Evolutionary conservation across 2,888 invertebrate genomes (phyloP).

Genomic region (Eupeodes luniger): DNA sequence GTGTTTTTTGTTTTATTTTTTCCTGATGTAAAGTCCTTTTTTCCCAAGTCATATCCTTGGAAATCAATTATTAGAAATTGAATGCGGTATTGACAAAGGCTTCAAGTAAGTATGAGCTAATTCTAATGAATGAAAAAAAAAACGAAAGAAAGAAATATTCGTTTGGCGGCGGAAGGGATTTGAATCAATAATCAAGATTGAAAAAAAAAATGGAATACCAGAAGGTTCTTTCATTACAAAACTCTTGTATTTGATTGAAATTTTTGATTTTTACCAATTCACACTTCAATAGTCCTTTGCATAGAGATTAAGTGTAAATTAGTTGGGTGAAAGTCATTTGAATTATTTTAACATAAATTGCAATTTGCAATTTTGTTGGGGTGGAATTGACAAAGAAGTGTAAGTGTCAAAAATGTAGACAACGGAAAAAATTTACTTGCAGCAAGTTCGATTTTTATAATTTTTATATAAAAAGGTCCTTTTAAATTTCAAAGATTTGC

Average conservation of each 20-base stretch:
- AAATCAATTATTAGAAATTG: slow-evolving; percentile 51
- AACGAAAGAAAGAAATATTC: background rate
- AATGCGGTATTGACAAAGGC: slow-evolving; percentile 21
- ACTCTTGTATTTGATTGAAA: background rate
- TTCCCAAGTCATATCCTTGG: slow-evolving; percentile 19
- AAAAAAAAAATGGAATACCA: background rate
- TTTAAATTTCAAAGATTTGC: no score
- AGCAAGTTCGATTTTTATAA: no score
- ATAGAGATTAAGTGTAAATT: no score
- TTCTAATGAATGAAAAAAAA: background rate
- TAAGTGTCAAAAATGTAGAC: no score
- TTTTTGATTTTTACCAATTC: no score
- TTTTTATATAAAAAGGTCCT: no score
- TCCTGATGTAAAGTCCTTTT: background rate
- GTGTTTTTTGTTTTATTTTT: background rate
- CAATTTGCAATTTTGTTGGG: no score
- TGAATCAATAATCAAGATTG: slow-evolving; percentile 3
- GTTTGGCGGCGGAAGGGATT: background rate
- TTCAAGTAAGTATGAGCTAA: slow-evolving; percentile 1
- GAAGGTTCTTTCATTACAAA: background rate
- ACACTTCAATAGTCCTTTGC: no score
- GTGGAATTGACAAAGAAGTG: no score
- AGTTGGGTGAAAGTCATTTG: no score
- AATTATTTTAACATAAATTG: no score
- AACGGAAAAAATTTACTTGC: no score